Evolutionary conservation across 2,888 invertebrate genomes (phyloP).

Genomic region (Lasiommata megera): DNA sequence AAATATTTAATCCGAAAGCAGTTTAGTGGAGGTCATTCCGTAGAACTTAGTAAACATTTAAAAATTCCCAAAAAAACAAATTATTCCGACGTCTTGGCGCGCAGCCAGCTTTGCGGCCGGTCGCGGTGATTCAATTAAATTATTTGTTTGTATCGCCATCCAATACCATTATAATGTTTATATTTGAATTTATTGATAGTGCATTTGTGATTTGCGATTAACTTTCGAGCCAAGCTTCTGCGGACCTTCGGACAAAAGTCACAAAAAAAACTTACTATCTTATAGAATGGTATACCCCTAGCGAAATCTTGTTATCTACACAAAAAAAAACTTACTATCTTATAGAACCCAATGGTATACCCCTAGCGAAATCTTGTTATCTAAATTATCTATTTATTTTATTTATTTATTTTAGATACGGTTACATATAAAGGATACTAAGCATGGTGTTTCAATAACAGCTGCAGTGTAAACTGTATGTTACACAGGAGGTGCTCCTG

Average conservation of each 20-base stretch:
- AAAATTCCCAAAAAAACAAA: constrained; percentile 21
- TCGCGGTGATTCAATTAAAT: constrained; percentile 29
- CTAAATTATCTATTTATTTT: no score
- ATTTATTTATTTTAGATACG: no score
- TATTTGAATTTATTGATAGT: constrained; percentile 14
- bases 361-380: no score
- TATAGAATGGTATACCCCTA: no score
- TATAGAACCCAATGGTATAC: no score
- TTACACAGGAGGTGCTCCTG: no score
- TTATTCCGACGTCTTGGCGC: constrained; percentile 22
- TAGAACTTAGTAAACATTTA: background rate
- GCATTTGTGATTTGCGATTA: background rate
- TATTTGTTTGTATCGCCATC: constrained; percentile 28
- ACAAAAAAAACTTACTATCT: no score
- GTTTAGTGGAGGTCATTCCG: background rate
- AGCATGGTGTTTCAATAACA: no score
- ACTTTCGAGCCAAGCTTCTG: background rate
- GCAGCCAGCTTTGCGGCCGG: constrained; percentile 16
- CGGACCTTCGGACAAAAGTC: background rate
- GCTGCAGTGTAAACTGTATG: no score
- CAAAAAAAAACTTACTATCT: no score
- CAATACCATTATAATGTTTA: constrained; percentile 14
- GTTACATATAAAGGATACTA: no score
- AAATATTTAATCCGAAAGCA: background rate
- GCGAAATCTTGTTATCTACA: no score